Conservation (phyloP, 2,113 vertebrate genomes). For the Macrotis lagotis region DNA sequence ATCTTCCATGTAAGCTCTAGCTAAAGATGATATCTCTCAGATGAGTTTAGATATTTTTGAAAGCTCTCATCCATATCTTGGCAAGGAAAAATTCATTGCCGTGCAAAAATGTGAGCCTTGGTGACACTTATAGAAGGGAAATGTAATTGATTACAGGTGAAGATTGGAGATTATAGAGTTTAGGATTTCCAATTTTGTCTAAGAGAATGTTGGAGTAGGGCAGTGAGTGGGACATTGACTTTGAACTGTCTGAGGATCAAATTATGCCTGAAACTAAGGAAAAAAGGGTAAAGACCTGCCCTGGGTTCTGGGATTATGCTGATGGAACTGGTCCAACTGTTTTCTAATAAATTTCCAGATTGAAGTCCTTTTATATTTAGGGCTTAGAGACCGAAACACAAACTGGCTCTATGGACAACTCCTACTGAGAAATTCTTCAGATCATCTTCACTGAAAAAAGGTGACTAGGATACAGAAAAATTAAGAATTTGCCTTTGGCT, state of each 20-base stretch:
- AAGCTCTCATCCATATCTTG: not conserved
- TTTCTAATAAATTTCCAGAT: not conserved
- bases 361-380: not conserved
- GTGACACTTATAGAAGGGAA: not conserved
- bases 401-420: not conserved
- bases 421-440: not conserved
- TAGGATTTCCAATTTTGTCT: not conserved
- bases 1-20: not conserved
- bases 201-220: not conserved
- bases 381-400: not conserved
- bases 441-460: not conserved
- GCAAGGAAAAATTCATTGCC: not conserved
- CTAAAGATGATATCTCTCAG: not conserved
- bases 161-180: not conserved
- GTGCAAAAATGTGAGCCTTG: not conserved
- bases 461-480: not conserved
- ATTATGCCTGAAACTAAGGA: not conserved
- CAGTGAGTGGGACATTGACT: not conserved
- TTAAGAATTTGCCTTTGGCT: not conserved
- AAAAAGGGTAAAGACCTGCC: not conserved
- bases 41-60: not conserved
- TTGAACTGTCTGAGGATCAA: not conserved
- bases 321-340: not conserved
- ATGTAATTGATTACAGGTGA: not conserved
- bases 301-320: not conserved